These are phyloP conservation scores for Furcifer pardalis DNA, from an alignment of 2,797 vertebrate genomes.

Conservation along the genomic window DNA sequence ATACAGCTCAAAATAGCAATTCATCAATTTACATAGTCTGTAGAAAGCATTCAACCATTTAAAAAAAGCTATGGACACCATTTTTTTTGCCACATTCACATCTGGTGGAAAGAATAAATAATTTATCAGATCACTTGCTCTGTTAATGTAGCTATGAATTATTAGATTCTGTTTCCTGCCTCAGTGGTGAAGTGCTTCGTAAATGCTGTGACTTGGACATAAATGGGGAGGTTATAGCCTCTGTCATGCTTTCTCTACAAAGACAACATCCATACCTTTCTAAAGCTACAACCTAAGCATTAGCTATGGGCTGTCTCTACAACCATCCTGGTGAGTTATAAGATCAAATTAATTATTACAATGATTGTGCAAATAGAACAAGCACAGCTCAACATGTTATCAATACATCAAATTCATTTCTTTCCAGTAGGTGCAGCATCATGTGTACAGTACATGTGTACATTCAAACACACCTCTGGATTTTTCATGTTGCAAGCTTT, in stretches of 20 bases:
- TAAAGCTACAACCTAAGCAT: slow-evolving; percentile 45
- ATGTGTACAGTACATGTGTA: background rate
- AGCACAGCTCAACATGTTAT: background rate
- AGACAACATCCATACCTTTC: slow-evolving; percentile 45
- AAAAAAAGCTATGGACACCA: background rate
- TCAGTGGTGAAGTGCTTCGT: background rate
- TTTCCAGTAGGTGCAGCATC: background rate
- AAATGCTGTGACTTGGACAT: slow-evolving; percentile 42
- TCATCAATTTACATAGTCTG: background rate
- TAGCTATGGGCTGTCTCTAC: slow-evolving; percentile 50
- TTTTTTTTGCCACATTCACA: slow-evolving; percentile 8
- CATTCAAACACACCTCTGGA: background rate
- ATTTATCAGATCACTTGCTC: slow-evolving; percentile 13
- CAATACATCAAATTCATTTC: background rate
- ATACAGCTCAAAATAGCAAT: slow-evolving; percentile 39
- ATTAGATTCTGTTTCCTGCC: slow-evolving; percentile 1
- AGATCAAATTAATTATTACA: background rate
- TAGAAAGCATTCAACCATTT: slow-evolving; percentile 1
- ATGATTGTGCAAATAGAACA: background rate
- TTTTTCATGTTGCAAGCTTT: background rate
- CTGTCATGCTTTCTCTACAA: slow-evolving; percentile 57
- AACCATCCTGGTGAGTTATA: slow-evolving; percentile 11
- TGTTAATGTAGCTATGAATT: slow-evolving; percentile 8
- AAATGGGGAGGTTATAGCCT: background rate
- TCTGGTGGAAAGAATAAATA: slow-evolving; percentile 16